Conservation (phyloP, 1,140 invertebrate species). For the Drosophila arawakana region DNA sequence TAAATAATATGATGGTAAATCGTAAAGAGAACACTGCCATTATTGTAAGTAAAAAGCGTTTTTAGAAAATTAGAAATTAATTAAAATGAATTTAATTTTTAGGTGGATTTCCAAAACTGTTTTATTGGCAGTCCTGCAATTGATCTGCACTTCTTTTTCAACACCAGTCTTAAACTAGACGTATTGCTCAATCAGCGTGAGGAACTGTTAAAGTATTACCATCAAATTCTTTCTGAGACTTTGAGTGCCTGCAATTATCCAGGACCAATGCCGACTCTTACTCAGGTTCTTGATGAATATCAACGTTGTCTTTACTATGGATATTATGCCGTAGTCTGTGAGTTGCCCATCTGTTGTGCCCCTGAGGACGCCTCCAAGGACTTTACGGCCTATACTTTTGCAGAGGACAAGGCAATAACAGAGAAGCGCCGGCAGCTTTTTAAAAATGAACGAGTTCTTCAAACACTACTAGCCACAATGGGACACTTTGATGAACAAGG, state of each 20-base stretch:
- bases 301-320: constrained; percentile 66
- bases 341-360: constrained; percentile 65
- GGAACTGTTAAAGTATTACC: constrained; percentile 73
- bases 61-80: background rate
- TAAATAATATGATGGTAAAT: constrained; percentile 88
- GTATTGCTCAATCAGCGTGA: constrained; percentile 66
- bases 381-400: constrained; percentile 53
- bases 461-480: constrained; percentile 49
- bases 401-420: constrained; percentile 23
- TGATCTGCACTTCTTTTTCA: constrained; percentile 70
- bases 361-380: constrained; percentile 41
- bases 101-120: constrained; percentile 77
- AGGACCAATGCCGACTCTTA: constrained; percentile 70
- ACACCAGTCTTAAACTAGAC: constrained; percentile 66
- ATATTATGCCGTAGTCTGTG: constrained; percentile 61
- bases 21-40: constrained; percentile 85
- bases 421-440: constrained; percentile 56
- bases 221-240: constrained; percentile 60
- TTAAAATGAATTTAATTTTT: background rate
- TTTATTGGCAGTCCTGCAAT: constrained; percentile 66
- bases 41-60: constrained; percentile 68
- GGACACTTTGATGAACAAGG: constrained; percentile 58
- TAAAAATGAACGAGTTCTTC: constrained; percentile 45
- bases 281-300: constrained; percentile 67
- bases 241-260: constrained; percentile 74